phyloP scores from a whole-genome alignment of 2,888 invertebrate genomes.

The Chrysotoxum bicinctum region DNA sequence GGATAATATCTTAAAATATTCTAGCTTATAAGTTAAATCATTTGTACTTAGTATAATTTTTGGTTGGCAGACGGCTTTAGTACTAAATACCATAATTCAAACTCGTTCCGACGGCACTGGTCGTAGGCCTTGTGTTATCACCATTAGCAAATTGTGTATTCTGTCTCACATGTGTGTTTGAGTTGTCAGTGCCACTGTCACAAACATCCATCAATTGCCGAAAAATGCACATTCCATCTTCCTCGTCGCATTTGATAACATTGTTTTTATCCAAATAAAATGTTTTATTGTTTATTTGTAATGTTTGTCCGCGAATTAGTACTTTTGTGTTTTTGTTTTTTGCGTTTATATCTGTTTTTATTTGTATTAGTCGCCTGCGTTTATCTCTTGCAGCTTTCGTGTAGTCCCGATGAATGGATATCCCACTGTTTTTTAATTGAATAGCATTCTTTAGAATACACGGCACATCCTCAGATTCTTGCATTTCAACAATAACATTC shows the following conservation, averaged over 20 bases:
- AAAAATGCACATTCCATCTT: background rate
- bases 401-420: background rate
- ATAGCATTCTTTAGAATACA: background rate
- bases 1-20: background rate
- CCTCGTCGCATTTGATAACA: background rate
- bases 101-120: background rate
- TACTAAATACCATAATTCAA: background rate
- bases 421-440: background rate
- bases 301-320: background rate
- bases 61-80: slow-evolving; percentile 3
- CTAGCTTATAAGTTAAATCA: background rate
- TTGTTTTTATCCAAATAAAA: background rate
- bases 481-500: background rate
- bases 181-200: background rate
- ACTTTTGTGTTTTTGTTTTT: background rate
- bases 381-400: no score
- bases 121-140: background rate
- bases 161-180: background rate
- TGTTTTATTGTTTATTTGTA: background rate
- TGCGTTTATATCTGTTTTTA: background rate
- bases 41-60: background rate
- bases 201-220: background rate
- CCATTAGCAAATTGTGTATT: background rate
- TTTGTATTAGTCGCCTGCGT: background rate
- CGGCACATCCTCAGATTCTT: background rate